Conservation (phyloP, 2,113 vertebrate species). For the Bucco capensis region DNA sequence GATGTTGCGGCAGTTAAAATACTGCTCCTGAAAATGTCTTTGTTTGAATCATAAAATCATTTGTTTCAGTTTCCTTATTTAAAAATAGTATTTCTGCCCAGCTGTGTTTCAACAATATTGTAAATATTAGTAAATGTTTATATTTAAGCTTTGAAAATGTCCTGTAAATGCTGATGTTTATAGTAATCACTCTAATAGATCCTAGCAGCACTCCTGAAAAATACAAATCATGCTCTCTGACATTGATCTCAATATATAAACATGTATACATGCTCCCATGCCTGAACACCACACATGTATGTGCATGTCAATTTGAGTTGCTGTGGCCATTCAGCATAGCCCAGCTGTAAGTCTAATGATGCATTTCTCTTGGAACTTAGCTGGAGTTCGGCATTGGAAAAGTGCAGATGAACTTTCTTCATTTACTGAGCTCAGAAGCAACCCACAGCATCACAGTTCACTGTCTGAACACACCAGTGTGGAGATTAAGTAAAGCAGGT, state of each 20-base stretch:
- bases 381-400: slow-evolving; percentile 86
- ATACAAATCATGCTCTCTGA: neutral
- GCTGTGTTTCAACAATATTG: neutral
- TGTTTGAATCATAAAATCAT: neutral
- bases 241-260: neutral
- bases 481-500: slow-evolving; percentile 48
- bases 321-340: neutral
- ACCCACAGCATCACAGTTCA: slow-evolving; percentile 87
- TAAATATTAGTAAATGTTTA: neutral
- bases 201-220: neutral
- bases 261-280: neutral
- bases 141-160: neutral
- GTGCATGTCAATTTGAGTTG: neutral
- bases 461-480: slow-evolving; percentile 78
- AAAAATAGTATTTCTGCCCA: slow-evolving; percentile 1
- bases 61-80: neutral
- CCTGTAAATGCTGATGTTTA: neutral
- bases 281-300: neutral
- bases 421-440: slow-evolving; percentile 92
- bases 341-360: neutral
- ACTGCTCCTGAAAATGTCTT: neutral
- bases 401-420: slow-evolving; percentile 99
- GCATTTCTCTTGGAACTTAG: slow-evolving; percentile 68
- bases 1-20: neutral
- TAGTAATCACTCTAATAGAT: neutral